These are phyloP conservation scores for Pseudochaenichthys georgianus DNA, from an alignment of 2,797 vertebrate genomes.

Conservation along the genomic window DNA sequence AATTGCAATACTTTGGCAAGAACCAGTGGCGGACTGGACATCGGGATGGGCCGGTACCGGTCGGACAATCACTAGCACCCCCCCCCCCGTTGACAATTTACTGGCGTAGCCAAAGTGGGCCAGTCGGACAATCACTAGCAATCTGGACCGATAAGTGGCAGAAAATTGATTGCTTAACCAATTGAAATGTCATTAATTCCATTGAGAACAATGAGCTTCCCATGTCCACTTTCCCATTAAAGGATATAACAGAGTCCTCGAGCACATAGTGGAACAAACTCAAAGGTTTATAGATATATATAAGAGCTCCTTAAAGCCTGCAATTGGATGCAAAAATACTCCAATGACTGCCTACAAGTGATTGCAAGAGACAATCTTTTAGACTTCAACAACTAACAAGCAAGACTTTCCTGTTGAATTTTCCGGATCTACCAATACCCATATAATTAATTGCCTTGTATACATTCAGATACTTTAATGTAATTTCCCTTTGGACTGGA, in stretches of 20 bases:
- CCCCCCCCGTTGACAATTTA: no score
- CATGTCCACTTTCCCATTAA: background rate
- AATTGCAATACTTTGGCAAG: no score
- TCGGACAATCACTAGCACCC: no score
- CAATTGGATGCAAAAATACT: background rate
- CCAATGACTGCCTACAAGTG: no score
- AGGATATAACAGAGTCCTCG: background rate
- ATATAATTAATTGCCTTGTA: background rate
- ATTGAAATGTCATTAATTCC: constrained; percentile 1
- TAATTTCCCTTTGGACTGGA: no score
- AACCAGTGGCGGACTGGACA: no score
- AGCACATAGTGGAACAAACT: background rate
- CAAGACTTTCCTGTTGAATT: background rate
- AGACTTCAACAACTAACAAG: no score
- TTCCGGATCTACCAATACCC: background rate
- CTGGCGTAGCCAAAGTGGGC: no score
- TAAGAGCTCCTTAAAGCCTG: background rate
- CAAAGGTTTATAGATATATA: background rate
- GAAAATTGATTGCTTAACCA: constrained; percentile 1
- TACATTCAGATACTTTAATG: background rate
- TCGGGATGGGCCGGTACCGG: no score
- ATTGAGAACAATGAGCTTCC: background rate
- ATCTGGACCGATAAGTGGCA: background rate
- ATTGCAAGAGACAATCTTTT: no score
- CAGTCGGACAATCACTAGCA: no score